Percentiles rank a stretch among this genome's conserved stretches.
Evolutionary conservation across 2,888 invertebrate species (phyloP).

Genomic region (Aphodius granarius): DNA sequence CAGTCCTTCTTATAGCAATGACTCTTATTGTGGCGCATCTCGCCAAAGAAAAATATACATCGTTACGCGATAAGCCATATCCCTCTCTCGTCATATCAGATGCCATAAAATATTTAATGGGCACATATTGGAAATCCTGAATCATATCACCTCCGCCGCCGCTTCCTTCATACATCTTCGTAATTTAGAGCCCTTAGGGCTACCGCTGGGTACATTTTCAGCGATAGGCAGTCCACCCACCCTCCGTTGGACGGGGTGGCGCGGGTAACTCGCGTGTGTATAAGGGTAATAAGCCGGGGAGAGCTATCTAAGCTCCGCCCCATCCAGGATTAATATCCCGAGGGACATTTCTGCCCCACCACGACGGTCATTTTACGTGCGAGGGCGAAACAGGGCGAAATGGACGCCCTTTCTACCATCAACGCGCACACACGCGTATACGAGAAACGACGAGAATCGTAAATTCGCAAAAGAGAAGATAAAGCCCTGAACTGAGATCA

Average conservation of each 20-base stretch:
- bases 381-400: conserved; percentile 21
- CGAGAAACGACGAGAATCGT: neutral
- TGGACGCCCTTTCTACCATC: conserved; percentile 24
- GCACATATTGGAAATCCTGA: conserved; percentile 27
- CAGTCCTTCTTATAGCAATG: neutral
- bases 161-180: conserved; percentile 21
- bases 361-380: conserved; percentile 26
- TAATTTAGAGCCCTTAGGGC: conserved; percentile 23
- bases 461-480: neutral
- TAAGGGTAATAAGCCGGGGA: conserved; percentile 26
- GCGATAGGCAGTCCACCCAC: conserved; percentile 22
- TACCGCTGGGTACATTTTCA: conserved; percentile 25
- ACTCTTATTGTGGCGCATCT: neutral
- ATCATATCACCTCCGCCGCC: conserved; percentile 21
- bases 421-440: neutral
- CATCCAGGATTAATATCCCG: conserved; percentile 25
- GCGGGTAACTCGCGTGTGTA: conserved; percentile 19
- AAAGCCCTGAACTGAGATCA: neutral
- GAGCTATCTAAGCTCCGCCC: conserved; percentile 19
- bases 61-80: conserved; percentile 22
- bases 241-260: conserved; percentile 12
- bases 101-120: conserved; percentile 29
- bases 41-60: conserved; percentile 9
- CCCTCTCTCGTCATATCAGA: conserved; percentile 23
- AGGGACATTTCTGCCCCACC: conserved; percentile 24